Conservation (phyloP, 2,113 vertebrate genomes). For the Jaculus jaculus region DNA sequence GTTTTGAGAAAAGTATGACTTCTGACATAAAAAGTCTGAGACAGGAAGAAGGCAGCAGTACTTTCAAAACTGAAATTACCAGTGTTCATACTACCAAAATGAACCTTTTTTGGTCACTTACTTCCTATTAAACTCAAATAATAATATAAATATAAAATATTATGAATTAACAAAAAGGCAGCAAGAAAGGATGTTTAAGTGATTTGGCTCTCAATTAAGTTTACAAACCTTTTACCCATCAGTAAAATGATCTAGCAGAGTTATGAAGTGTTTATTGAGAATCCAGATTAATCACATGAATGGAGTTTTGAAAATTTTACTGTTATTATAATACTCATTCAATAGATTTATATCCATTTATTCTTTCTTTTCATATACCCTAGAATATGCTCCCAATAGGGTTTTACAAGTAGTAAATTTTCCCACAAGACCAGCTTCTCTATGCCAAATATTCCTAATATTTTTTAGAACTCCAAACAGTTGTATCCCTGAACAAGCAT, state of each 20-base stretch:
- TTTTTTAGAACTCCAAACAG: slow-evolving; percentile 45
- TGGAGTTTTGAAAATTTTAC: background rate
- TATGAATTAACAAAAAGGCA: background rate
- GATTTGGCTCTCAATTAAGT: background rate
- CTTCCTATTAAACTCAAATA: background rate
- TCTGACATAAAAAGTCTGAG: background rate
- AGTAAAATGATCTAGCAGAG: background rate
- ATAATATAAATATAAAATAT: background rate
- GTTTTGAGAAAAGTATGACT: background rate
- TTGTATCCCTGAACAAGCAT: background rate
- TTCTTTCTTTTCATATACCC: background rate
- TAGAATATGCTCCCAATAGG: background rate
- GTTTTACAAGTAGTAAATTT: background rate
- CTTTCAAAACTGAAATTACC: slow-evolving; percentile 12
- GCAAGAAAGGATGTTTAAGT: background rate
- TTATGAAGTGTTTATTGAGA: background rate
- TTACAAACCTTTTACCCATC: background rate
- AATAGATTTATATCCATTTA: slow-evolving; percentile 6
- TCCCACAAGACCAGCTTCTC: background rate
- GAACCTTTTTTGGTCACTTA: background rate
- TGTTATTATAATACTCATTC: background rate
- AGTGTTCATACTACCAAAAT: background rate
- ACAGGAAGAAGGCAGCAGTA: background rate
- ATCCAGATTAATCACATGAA: background rate
- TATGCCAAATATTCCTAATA: background rate